Evolutionary conservation across 2,797 vertebrate genomes (phyloP), one percentile per base, ranked within the genome.

Genomic region (Cetoscarus ocellatus): DNA sequence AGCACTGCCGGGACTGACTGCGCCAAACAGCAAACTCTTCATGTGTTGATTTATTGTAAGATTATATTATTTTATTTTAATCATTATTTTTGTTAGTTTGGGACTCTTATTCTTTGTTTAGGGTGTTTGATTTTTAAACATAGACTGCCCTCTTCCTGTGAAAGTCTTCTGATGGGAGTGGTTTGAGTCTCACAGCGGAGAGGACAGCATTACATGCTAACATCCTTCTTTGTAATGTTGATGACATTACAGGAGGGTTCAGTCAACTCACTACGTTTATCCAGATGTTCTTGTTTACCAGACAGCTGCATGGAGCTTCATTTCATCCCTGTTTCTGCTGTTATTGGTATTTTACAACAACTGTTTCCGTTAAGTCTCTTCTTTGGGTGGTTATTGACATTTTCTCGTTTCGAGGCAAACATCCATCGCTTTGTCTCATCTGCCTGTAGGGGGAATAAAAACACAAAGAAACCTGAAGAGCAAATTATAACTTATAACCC

Each of bases 1-100:
- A 82, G 82, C 85, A 79, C 79, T 49, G 69, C 81, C 80, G 53
- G 89, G 88, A 88, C 89, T 65, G 76, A 73, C 66, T 36, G 70
- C 70, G 56, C 73, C 80, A 85, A 87, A 87, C 77, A 70, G 75
- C 81, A 74, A 89, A 75, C 75, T 76, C 67, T 73, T 71, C 79
- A 68, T 19, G 12, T 59, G 70, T 67, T 83, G 60, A 86, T 57
- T 75, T 75, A 66, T 78, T 82, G 52, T 84, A 62, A 66, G 70
- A 79, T 73, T 44, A 42, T 77, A 19, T 77, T 52, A 69, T 81
- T 80, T 90, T 65, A 70, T 80, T 78, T 72, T 70, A 75, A 73
- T 63, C 50, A 70, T 79, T 67, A 3, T 62, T 77, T 75, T 81
- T 72, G 73, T 71, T 84, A 60, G 77, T 84, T 79, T 81, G 64